Base-by-base conservation (phyloP, 2,888 invertebrate genomes). In the Heterodera filipjevi region DNA sequence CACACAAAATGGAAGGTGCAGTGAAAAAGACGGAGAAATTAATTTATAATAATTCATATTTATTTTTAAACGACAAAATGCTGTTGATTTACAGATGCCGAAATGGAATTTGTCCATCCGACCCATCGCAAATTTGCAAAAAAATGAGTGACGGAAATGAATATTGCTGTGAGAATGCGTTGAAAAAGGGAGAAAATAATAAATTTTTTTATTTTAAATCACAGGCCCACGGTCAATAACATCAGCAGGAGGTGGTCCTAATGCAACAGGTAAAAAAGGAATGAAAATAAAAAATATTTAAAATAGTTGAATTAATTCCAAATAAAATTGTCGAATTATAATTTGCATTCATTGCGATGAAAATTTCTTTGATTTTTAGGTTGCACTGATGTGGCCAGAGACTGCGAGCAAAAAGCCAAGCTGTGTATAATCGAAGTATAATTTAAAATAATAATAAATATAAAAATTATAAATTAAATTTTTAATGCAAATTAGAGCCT, bases 101-200 rank as follows among this genome's bases (percentile, higher is more conserved):
- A 53, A 53, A 53, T 53, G 53, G 53, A 53, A 53, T 53, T 19
- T 53, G 53, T 22, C 53, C 53, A 22, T 53, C 53, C 22, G 53
- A 53, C 53, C 19, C 53, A 22, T 53, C 53, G 19, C 16, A 22
- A n/a, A 53, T 19, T 22, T 53, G 53, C 53, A 53, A 53, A 53
- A 53, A 22, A 53, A 53, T 53, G 53, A 53, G 53, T 22, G 53
- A 53, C 22, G 72, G 72, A 2, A 59, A 39, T 44, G 72, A 72
- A 32, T 72, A 72, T 46, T 72, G 72, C 44, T 72, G 72, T 72
- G n/a, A n/a, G n/a, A n/a, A n/a, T n/a, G n/a, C n/a, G n/a, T n/a
- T n/a, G n/a, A n/a, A n/a, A n/a, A n/a, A n/a, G n/a, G n/a, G n/a
- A n/a, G n/a, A n/a, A n/a, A n/a, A n/a, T n/a, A n/a, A n/a, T n/a